Percentiles rank a stretch among this genome's conserved stretches.
Evolutionary conservation across 1,140 invertebrate genomes (phyloP).

Genomic region (Eufriesea mexicana): DNA sequence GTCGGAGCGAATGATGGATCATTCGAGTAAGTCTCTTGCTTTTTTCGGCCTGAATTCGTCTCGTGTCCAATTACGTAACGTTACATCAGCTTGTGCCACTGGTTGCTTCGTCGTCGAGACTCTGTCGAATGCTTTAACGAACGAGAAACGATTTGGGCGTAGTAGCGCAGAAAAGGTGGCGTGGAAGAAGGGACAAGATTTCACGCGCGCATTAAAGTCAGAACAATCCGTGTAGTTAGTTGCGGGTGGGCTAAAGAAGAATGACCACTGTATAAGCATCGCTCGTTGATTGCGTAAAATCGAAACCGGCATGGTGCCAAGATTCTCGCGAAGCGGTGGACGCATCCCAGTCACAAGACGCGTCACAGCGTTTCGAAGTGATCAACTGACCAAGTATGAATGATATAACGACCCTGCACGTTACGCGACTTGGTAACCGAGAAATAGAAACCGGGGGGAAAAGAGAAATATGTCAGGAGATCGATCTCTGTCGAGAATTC

Average conservation of each 20-base stretch:
- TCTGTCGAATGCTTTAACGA: neutral
- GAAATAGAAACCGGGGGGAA: too few relatives aligned
- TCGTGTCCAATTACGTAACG: constrained; percentile 9
- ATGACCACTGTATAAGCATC: constrained; percentile 14
- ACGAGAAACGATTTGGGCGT: neutral
- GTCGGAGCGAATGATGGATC: neutral
- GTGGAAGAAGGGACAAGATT: neutral
- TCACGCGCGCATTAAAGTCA: neutral
- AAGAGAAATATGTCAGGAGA: neutral
- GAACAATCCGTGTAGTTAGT: constrained; percentile 6
- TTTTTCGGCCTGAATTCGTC: neutral
- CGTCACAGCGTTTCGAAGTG: neutral
- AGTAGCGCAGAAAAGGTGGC: too few relatives aligned
- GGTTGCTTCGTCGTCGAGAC: neutral
- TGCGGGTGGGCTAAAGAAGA: constrained; percentile 26
- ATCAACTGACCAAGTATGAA: neutral
- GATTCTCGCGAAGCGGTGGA: constrained; percentile 2
- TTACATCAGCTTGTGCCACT: neutral
- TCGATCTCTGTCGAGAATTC: neutral
- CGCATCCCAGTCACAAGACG: constrained; percentile 34
- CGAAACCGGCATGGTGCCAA: constrained; percentile 45
- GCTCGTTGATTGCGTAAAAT: constrained; percentile 45
- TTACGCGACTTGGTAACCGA: too few relatives aligned
- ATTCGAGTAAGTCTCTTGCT: neutral
- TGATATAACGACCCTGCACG: neutral